These are phyloP conservation scores for Lumbricus terrestris DNA, from an alignment of 2,888 invertebrate species.

Conservation along the genomic window DNA sequence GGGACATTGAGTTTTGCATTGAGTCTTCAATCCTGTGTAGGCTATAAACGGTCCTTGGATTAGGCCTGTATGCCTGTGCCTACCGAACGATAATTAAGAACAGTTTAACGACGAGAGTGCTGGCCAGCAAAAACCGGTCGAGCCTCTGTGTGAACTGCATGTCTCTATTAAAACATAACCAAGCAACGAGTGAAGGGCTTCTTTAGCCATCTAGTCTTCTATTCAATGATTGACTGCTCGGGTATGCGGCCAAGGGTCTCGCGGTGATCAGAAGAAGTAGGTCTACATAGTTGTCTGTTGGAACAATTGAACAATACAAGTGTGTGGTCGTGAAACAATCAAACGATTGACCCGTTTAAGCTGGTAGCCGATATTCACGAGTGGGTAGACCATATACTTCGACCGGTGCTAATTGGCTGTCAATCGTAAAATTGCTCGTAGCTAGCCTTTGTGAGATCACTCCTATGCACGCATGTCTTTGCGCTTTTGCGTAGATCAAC, in stretches of 20 bases:
- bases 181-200: neutral
- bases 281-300: neutral
- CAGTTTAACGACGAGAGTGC: too few species aligned
- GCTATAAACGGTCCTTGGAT: too few species aligned
- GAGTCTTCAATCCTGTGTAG: too few species aligned
- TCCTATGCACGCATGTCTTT: too few species aligned
- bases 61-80: too few species aligned
- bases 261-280: neutral
- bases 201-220: neutral
- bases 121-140: too few species aligned
- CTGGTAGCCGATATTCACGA: neutral
- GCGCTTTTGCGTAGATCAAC: neutral
- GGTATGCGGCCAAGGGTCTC: neutral
- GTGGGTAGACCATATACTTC: too few species aligned
- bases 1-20: too few species aligned
- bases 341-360: neutral
- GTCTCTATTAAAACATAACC: neutral
- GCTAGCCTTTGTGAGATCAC: neutral
- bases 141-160: neutral
- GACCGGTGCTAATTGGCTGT: neutral
- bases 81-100: neutral
- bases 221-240: neutral
- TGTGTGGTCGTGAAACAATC: neutral
- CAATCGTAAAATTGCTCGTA: neutral
- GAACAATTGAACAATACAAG: neutral